A percentile compares a stretch with the other conserved stretches of the same genome.
phyloP scores from a whole-genome alignment of 2,888 invertebrate genomes.

The Euproctis similis region DNA sequence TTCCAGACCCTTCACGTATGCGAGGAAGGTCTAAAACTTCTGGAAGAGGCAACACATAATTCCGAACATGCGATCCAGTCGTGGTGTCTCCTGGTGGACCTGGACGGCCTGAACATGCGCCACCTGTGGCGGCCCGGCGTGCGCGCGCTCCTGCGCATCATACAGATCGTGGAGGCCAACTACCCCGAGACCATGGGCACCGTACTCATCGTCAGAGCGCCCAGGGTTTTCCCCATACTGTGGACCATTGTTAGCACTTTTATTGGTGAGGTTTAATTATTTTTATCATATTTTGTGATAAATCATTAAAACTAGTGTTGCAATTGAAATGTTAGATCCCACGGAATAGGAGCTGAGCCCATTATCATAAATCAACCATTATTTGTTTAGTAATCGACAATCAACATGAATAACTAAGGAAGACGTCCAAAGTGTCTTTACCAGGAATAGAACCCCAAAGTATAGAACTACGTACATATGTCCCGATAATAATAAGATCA shows the following conservation, averaged over 20 bases:
- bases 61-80: slow-evolving; percentile 89
- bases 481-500: too few relatives aligned
- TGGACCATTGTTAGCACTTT: slow-evolving; percentile 97
- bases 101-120: slow-evolving; percentile 96
- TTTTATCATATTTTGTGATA: too few relatives aligned
- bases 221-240: slow-evolving; percentile 94
- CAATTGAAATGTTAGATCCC: too few relatives aligned
- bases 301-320: too few relatives aligned
- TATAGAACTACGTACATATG: too few relatives aligned
- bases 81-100: slow-evolving; percentile 93
- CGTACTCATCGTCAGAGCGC: slow-evolving; percentile 92
- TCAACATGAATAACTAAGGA: too few relatives aligned
- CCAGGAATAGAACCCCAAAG: too few relatives aligned
- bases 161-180: slow-evolving; percentile 89
- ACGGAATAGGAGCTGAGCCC: too few relatives aligned
- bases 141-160: slow-evolving; percentile 79
- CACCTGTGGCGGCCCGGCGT: slow-evolving; percentile 97
- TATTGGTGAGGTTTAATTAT: slow-evolving; percentile 80
- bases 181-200: slow-evolving; percentile 97
- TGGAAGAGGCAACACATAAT: slow-evolving; percentile 89
- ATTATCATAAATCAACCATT: too few relatives aligned
- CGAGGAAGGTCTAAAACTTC: slow-evolving; percentile 91
- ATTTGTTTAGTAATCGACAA: too few relatives aligned
- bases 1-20: slow-evolving; percentile 87
- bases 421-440: too few relatives aligned